phyloP scores from a whole-genome alignment of 2,888 invertebrate genomes.

The Caenorhabditis sulstoni region DNA sequence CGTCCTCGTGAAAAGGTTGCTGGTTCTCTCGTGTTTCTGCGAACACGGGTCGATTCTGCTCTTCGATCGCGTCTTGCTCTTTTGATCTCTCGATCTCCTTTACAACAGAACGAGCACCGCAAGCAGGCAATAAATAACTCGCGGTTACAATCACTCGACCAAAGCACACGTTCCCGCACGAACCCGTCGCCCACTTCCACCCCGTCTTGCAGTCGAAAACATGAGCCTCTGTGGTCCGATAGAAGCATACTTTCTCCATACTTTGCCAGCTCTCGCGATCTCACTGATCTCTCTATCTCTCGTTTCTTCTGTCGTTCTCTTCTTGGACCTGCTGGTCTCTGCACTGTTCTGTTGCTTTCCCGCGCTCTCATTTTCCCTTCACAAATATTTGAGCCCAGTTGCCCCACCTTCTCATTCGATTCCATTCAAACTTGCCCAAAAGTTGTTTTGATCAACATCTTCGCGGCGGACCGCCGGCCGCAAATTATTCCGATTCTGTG shows the following conservation, averaged over 20 bases:
- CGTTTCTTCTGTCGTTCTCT: neutral
- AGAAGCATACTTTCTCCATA: too few species aligned
- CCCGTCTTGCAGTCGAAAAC: too few species aligned
- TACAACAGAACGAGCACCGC: neutral
- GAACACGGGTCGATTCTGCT: too few species aligned
- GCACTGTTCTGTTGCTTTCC: neutral
- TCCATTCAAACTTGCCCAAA: neutral
- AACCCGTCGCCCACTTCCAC: too few species aligned
- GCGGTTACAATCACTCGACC: neutral
- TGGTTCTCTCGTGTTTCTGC: too few species aligned
- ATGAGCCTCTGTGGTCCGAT: too few species aligned
- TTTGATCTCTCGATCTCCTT: conserved; percentile 4
- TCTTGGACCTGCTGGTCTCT: conserved; percentile 6
- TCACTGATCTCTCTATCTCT: conserved; percentile 3
- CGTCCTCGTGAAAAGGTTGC: too few species aligned
- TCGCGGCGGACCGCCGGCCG: neutral
- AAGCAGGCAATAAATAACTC: conserved; percentile 1
- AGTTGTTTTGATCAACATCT: neutral
- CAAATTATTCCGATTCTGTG: neutral
- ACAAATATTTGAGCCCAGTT: conserved; percentile 16
- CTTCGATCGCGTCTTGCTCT: too few species aligned
- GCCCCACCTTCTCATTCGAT: neutral
- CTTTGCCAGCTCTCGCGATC: too few species aligned
- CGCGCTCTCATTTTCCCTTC: neutral
- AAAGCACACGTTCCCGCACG: neutral